These are phyloP conservation scores for Mythimna albipuncta DNA, from an alignment of 2,888 invertebrate species.

Conservation along the genomic window DNA sequence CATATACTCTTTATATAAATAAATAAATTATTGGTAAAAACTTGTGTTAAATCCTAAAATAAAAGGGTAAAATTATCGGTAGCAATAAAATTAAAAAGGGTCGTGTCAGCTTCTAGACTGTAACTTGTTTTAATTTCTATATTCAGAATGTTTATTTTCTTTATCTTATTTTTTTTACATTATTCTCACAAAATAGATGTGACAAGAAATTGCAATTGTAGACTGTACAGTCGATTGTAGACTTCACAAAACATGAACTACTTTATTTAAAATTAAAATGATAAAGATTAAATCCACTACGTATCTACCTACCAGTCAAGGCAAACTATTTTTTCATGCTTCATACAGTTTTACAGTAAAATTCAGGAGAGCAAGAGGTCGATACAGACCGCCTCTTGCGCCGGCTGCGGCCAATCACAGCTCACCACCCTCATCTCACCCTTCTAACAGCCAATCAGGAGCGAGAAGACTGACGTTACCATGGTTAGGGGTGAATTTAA, in stretches of 20 bases:
- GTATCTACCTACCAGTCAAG: background rate
- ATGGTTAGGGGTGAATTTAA: conserved; percentile 72
- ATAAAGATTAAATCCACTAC: background rate
- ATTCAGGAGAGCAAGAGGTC: conserved; percentile 73
- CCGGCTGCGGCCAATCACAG: conserved; percentile 83
- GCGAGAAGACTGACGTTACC: conserved; percentile 80
- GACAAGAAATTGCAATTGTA: too few species aligned
- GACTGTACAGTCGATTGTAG: too few species aligned
- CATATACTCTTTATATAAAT: too few species aligned
- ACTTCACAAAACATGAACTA: background rate
- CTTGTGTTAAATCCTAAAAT: too few species aligned
- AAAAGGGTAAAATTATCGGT: too few species aligned
- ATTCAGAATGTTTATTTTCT: too few species aligned
- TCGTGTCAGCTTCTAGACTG: too few species aligned
- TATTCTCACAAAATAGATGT: too few species aligned
- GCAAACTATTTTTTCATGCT: conserved; percentile 37
- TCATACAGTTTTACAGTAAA: conserved; percentile 52
- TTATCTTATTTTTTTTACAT: too few species aligned
- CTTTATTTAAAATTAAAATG: background rate
- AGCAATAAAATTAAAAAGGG: too few species aligned
- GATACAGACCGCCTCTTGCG: conserved; percentile 80
- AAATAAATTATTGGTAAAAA: too few species aligned
- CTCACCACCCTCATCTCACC: conserved; percentile 75
- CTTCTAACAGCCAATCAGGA: conserved; percentile 77
- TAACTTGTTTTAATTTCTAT: too few species aligned